Percentiles rank a stretch among this genome's conserved stretches.
Conservation (phyloP, 2,888 invertebrate species). For the Orthosia cruda region DNA sequence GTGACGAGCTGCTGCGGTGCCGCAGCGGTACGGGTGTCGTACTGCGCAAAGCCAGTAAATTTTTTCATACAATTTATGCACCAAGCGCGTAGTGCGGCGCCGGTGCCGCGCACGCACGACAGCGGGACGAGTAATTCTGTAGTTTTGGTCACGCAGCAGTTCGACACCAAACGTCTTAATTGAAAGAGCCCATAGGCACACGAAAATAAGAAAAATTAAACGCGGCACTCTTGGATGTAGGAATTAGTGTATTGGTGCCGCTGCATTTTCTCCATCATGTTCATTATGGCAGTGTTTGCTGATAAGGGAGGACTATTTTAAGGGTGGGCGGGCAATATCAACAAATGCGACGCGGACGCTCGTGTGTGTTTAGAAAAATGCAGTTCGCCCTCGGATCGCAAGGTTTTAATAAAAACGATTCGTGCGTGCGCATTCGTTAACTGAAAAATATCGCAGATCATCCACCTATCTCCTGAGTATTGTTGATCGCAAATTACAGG, state of each 20-base stretch:
- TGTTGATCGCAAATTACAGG: background rate
- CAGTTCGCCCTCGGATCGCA: background rate
- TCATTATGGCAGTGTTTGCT: background rate
- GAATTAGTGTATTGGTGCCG: background rate
- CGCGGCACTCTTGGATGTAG: background rate
- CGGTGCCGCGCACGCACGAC: no score
- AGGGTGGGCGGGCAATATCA: background rate
- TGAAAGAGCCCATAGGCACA: no score
- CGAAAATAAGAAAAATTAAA: background rate
- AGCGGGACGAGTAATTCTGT: no score
- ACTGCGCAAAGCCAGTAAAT: no score
- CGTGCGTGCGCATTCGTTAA: background rate
- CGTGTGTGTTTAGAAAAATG: background rate
- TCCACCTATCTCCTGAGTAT: background rate
- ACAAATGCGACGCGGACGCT: background rate
- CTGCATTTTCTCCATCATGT: background rate
- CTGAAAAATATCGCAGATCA: background rate
- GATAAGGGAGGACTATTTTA: background rate
- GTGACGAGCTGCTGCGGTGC: no score
- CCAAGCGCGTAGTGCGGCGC: no score
- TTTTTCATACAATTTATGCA: no score
- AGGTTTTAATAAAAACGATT: constrained; percentile 12
- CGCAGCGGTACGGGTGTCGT: no score
- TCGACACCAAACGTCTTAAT: no score
- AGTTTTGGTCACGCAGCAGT: no score